Evolutionary conservation across 1,140 invertebrate species (phyloP).

Genomic region (Aphidius ervi): DNA sequence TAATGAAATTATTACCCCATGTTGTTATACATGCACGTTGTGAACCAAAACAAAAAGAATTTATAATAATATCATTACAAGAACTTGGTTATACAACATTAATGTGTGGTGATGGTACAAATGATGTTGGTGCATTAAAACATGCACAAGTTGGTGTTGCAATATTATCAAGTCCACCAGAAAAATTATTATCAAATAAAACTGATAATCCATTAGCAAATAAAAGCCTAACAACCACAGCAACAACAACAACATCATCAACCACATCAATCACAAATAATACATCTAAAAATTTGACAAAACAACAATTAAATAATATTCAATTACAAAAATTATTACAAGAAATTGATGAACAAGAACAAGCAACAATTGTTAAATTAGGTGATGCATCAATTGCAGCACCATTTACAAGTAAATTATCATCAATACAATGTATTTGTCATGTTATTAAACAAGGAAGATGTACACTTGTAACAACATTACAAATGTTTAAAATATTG

Average conservation of each 20-base stretch:
- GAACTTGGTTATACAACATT: constrained; percentile 83
- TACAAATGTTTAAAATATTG: constrained; percentile 99
- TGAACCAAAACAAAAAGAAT: constrained; percentile 96
- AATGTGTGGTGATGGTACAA: constrained; percentile 99
- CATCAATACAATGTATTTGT: constrained; percentile 95
- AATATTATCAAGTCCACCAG: constrained; percentile 81
- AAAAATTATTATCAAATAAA: constrained; percentile 50
- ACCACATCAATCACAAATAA: constrained; percentile 26
- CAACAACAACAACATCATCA: not conserved
- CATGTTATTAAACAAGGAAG: constrained; percentile 99
- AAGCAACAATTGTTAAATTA: constrained; percentile 83
- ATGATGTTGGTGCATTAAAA: constrained; percentile 99
- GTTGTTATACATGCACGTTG: constrained; percentile 90
- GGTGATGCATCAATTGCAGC: constrained; percentile 99
- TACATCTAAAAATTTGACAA: constrained; percentile 33
- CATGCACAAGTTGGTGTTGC: constrained; percentile 96
- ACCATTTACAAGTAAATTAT: constrained; percentile 96
- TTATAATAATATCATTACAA: constrained; percentile 86
- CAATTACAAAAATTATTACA: constrained; percentile 77
- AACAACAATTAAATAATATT: constrained; percentile 43
- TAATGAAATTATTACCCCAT: constrained; percentile 75
- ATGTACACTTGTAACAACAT: constrained; percentile 96
- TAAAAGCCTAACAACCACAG: constrained; percentile 5
- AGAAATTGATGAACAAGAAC: constrained; percentile 89
- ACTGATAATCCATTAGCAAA: not conserved